These are phyloP conservation scores for Oreohelix idahoensis DNA, from an alignment of 1,140 invertebrate genomes.

Conservation along the genomic window DNA sequence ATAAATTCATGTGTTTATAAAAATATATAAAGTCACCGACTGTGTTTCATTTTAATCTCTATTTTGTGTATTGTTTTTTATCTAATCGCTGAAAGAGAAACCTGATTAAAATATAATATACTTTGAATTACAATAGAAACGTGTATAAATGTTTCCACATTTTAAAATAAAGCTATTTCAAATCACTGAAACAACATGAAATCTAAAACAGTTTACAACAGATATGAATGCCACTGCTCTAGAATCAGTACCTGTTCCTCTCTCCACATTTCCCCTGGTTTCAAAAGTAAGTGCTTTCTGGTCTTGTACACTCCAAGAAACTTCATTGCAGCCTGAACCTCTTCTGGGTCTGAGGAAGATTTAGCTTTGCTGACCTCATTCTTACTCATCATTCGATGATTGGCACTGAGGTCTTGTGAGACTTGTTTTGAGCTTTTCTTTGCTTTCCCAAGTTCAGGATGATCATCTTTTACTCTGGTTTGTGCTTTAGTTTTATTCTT, in stretches of 20 bases:
- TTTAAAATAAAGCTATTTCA: too few relatives aligned
- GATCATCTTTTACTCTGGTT: conserved; percentile 8
- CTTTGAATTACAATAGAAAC: too few relatives aligned
- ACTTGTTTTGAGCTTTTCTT: conserved; percentile 61
- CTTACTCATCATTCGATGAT: not conserved
- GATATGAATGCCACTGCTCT: not conserved
- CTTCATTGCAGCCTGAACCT: conserved; percentile 29
- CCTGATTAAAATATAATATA: too few relatives aligned
- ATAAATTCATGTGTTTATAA: too few relatives aligned
- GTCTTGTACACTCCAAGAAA: conserved; percentile 49
- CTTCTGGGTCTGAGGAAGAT: conserved; percentile 6
- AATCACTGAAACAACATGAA: too few relatives aligned
- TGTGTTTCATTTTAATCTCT: too few relatives aligned
- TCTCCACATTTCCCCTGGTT: conserved; percentile 57
- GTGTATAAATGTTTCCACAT: too few relatives aligned
- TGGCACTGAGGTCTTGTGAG: conserved; percentile 11
- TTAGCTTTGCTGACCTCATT: conserved; percentile 61
- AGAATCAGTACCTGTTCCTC: conserved; percentile 41
- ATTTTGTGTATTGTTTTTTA: too few relatives aligned
- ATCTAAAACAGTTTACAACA: not conserved
- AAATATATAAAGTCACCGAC: too few relatives aligned
- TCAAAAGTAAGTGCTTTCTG: conserved; percentile 57
- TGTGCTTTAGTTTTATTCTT: not conserved
- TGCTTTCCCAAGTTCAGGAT: conserved; percentile 50
- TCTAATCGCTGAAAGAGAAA: too few relatives aligned